phyloP scores from a whole-genome alignment of 2,797 vertebrate genomes.

The Hippopotamyrus pictus region DNA sequence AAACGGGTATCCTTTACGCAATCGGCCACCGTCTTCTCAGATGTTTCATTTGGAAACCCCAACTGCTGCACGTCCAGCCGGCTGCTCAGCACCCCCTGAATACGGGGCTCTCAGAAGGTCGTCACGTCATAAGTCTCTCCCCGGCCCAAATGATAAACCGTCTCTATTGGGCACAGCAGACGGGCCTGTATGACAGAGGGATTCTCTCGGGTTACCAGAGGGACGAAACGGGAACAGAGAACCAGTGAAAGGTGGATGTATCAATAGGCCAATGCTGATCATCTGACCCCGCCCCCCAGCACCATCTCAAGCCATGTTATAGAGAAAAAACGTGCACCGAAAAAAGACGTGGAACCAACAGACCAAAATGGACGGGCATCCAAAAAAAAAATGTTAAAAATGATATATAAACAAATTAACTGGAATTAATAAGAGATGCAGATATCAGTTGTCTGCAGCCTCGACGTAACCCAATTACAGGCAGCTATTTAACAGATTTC shows the following conservation, averaged over 20 bases:
- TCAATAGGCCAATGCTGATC: background rate
- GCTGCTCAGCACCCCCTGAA: background rate
- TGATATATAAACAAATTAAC: background rate
- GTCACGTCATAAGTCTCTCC: background rate
- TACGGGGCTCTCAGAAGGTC: background rate
- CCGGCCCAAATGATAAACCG: background rate
- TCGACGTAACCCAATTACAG: background rate
- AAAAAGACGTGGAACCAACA: background rate
- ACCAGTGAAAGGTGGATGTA: background rate
- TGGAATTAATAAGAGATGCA: background rate
- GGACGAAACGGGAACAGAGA: background rate
- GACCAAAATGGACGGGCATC: background rate
- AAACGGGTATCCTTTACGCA: background rate
- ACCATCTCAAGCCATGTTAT: background rate
- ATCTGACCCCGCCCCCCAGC: background rate
- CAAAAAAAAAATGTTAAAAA: background rate
- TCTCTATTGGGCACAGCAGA: background rate
- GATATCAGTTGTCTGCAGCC: background rate
- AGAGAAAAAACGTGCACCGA: background rate
- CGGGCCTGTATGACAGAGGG: background rate
- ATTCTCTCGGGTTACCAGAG: background rate
- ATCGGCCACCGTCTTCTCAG: background rate
- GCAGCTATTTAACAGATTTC: background rate
- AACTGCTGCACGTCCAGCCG: background rate
- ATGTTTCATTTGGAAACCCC: background rate